A percentile compares a stretch with the other conserved stretches of the same genome.
Conservation (phyloP, 2,113 vertebrate species). For the Gambusia affinis region DNA sequence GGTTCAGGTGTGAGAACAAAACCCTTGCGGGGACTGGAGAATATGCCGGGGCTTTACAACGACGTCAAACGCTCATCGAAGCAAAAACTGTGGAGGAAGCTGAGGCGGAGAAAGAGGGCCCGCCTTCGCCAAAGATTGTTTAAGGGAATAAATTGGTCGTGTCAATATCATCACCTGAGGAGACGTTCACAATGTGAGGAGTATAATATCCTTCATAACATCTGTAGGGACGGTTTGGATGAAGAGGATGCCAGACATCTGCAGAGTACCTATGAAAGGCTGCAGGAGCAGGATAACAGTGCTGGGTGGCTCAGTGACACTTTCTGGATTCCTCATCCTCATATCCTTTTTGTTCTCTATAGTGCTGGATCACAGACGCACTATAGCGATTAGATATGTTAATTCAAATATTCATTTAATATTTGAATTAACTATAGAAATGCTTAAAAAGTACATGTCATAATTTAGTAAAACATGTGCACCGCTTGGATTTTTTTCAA, state of each 20-base stretch:
- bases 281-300: slow-evolving; percentile 86
- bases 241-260: slow-evolving; percentile 92
- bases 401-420: too few relatives aligned
- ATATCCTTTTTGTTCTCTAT: slow-evolving; percentile 88
- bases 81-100: slow-evolving; percentile 81
- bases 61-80: slow-evolving; percentile 54
- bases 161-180: slow-evolving; percentile 73
- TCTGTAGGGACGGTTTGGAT: slow-evolving; percentile 93
- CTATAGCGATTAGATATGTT: background rate
- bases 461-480: too few relatives aligned
- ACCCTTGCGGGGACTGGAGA: slow-evolving; percentile 86
- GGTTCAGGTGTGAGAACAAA: slow-evolving; percentile 32
- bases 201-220: slow-evolving; percentile 88
- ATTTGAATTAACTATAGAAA: too few relatives aligned
- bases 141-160: slow-evolving; percentile 60
- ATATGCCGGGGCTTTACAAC: slow-evolving; percentile 81
- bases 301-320: slow-evolving; percentile 92
- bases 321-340: slow-evolving; percentile 91
- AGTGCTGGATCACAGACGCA: background rate
- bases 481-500: too few relatives aligned
- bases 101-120: slow-evolving; percentile 74
- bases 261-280: slow-evolving; percentile 85
- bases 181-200: slow-evolving; percentile 86
- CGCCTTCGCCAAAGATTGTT: slow-evolving; percentile 72
- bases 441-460: too few relatives aligned